Conservation (phyloP, 2,113 vertebrate genomes). For the Falcunculus frontatus region DNA sequence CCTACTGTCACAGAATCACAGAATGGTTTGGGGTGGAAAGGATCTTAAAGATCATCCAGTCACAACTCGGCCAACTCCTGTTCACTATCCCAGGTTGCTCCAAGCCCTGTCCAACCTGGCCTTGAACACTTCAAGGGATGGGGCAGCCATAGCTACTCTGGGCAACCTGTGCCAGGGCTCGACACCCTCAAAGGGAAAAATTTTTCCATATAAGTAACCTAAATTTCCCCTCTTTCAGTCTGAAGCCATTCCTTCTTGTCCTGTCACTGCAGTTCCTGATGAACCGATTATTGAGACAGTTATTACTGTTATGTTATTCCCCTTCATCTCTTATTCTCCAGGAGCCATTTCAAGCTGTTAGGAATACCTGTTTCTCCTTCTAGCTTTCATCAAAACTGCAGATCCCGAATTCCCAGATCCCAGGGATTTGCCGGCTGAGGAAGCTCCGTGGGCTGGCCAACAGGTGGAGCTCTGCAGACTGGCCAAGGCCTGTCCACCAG, state of each 20-base stretch:
- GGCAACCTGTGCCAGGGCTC: neutral
- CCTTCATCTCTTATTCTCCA: neutral
- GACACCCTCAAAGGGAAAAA: neutral
- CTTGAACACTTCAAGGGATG: neutral
- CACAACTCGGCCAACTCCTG: too few relatives aligned
- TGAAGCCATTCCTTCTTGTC: neutral
- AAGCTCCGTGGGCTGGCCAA: neutral
- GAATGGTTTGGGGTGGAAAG: neutral
- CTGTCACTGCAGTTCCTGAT: neutral
- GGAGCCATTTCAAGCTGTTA: neutral
- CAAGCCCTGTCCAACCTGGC: rapidly evolving
- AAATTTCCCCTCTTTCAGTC: neutral
- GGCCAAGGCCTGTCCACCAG: neutral
- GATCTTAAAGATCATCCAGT: neutral
- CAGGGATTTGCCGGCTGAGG: neutral
- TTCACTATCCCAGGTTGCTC: rapidly evolving
- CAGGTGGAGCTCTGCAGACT: slow-evolving; percentile 10
- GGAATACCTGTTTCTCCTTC: neutral
- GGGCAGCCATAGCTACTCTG: neutral
- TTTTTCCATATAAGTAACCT: neutral
- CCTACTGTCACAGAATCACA: neutral
- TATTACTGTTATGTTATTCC: neutral
- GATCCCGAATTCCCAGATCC: neutral
- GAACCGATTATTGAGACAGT: neutral
- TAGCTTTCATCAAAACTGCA: neutral